Evolutionary conservation across 2,888 invertebrate genomes (phyloP), one percentile per base, ranked within the genome.

Genomic region (Acanthosepion lycidas): DNA sequence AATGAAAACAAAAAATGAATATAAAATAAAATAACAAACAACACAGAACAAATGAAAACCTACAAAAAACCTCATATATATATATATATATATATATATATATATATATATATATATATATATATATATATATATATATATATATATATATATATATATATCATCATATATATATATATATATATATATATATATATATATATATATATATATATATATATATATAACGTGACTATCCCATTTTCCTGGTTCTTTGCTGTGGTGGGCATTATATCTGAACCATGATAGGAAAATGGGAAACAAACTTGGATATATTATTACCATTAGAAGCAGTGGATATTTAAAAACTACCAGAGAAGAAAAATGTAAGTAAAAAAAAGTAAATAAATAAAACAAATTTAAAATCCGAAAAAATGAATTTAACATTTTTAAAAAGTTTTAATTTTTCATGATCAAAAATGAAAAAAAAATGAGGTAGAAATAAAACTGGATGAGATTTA

Each of bases 311-410:
- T 78, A 78, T 78, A 78, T n/a, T 55, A 49, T 51, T 59, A 51
- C 59, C 59, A 55, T 49, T 93, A 93, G 26, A 51, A 18, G n/a
- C 20, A 93, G 20, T 33, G 49, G 53, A 93, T 93, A 23, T 49
- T 53, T 59, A 93, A 59, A 93, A n/a, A 12, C 18, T 55, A 93
- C 59, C 33, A 23, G 12, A 33, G 49, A 42, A 23, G 42, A 51
- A 93, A 93, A 59, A 59, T 33, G 53, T 93, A 93, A 93, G 53
- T 93, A 53, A 93, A 51, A 53, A 51, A 93, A 51, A 55, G 26
- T 93, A 51, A 9, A 49, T 51, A 93, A 33, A 59, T 51, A 93
- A 93, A 55, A 55, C 33, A 23, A 55, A 93, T 33, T 23, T 51
- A 20, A 59, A 33, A 23, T 18, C 33, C 20, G 12, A 93, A 49